Evolutionary conservation across 2,888 invertebrate genomes (phyloP), one percentile per base, ranked within the genome.

Genomic region (Drosophila peninsularis): DNA sequence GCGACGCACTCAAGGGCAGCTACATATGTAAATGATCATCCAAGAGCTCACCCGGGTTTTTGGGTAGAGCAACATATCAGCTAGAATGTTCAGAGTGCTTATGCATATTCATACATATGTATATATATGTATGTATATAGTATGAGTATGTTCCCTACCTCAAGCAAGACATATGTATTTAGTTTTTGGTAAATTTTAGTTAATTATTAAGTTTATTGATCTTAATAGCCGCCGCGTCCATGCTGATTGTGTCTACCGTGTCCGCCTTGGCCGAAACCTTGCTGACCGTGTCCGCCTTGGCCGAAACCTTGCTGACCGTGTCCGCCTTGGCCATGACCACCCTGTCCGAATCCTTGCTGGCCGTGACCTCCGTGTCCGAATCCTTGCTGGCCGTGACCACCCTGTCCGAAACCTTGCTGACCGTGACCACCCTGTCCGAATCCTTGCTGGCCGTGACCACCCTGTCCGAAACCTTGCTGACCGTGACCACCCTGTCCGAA

Each of bases 381-480:
- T 2, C 81, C 72, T 39, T 72, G 66, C 39, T 76, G 72, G 0
- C 77, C 82, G 11, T 69, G 76, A 14, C 74, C 71, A 1, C 44
- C 44, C 1, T 56, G 49, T 27, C 72, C 77, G 30, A 30, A 30
- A 3, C 30, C 30, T 30, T 30, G 30, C 30, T 30, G 30, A 3
- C 30, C 30, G 30, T 30, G 30, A 7, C 30, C 30, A 30, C 30
- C 30, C 7, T 30, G 65, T 1, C 79, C 75, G 24, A 50, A 52
- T 37, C 69, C 80, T 42, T 64, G 39, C 10, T 63, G 77, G 0
- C 78, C 81, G 13, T 47, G 56, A 17, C 77, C 75, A 13, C 80
- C 49, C n/a, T 41, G 66, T 3, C 58, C 64, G n/a, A 58, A 49
- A 1, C 81, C 72, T 39, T 72, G 66, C 39, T 76, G 72, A 0